phyloP scores from a whole-genome alignment of 64 coral and sea anemone species.

The Catalaphyllia jardinei region DNA sequence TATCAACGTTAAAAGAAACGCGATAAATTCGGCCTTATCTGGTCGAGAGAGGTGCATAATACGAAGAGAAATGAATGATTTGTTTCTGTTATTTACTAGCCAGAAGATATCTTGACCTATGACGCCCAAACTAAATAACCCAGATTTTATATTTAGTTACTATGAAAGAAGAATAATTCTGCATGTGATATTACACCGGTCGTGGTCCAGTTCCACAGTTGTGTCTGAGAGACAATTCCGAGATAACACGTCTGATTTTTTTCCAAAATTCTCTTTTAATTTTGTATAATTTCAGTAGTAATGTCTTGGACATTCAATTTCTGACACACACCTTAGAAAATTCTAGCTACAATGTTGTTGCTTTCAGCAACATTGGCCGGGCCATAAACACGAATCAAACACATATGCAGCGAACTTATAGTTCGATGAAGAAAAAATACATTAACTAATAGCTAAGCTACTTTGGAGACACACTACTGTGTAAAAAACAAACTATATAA shows the following conservation, averaged over 20 bases:
- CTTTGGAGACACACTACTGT: neutral
- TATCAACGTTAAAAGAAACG: neutral
- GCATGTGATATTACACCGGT: neutral
- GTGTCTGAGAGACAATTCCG: neutral
- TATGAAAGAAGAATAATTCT: neutral
- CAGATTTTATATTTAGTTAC: constrained; percentile 30
- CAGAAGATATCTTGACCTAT: constrained; percentile 48
- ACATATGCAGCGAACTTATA: constrained; percentile 9
- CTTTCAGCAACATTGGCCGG: constrained; percentile 35
- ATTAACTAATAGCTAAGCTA: constrained; percentile 56
- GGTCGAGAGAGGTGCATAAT: neutral
- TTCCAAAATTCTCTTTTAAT: constrained; percentile 26
- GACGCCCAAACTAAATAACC: constrained; percentile 45
- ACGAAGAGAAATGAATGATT: constrained; percentile 35
- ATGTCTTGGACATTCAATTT: constrained; percentile 37
- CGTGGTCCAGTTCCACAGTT: neutral
- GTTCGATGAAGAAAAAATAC: constrained; percentile 28
- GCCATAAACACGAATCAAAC: neutral
- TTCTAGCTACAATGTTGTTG: neutral
- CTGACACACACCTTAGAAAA: neutral
- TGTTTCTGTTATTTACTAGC: constrained; percentile 50
- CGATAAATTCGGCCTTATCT: neutral
- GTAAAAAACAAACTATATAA: constrained; percentile 44
- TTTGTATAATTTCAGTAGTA: constrained; percentile 36
- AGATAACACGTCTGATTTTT: neutral